phyloP scores from a whole-genome alignment of 2,113 vertebrate species.

The Garra rufa region DNA sequence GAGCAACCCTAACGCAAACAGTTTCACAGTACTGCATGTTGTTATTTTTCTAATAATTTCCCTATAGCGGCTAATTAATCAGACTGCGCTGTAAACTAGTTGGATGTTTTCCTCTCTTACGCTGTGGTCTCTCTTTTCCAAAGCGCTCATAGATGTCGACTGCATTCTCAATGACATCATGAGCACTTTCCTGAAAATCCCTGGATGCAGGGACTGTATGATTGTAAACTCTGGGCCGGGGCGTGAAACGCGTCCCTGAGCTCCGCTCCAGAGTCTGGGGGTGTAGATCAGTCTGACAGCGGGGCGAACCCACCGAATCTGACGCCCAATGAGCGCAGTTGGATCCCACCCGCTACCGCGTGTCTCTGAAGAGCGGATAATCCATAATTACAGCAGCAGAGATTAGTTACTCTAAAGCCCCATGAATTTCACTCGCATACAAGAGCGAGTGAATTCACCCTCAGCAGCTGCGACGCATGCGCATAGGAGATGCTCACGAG shows the following conservation, averaged over 20 bases:
- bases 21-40: too few relatives aligned
- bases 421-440: constrained; percentile 41
- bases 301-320: constrained; percentile 48
- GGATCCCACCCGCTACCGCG: constrained; percentile 6
- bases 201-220: background rate
- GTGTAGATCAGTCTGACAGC: constrained; percentile 60
- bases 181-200: constrained; percentile 40
- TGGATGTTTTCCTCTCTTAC: background rate
- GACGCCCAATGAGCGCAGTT: background rate
- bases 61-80: too few relatives aligned
- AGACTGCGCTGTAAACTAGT: too few relatives aligned
- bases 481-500: background rate
- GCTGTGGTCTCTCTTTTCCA: background rate
- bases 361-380: constrained; percentile 48
- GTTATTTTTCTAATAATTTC: too few relatives aligned
- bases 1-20: too few relatives aligned
- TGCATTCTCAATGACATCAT: constrained; percentile 51
- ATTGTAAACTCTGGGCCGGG: background rate
- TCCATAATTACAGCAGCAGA: constrained; percentile 54
- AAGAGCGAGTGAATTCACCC: background rate
- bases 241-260: constrained; percentile 19
- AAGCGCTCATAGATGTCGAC: background rate
- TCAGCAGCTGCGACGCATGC: background rate
- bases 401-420: constrained; percentile 53
- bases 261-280: constrained; percentile 46